Evolutionary conservation across 2,113 vertebrate species (phyloP), one percentile per base, ranked within the genome.

Genomic region (Thalassoma bifasciatum): DNA sequence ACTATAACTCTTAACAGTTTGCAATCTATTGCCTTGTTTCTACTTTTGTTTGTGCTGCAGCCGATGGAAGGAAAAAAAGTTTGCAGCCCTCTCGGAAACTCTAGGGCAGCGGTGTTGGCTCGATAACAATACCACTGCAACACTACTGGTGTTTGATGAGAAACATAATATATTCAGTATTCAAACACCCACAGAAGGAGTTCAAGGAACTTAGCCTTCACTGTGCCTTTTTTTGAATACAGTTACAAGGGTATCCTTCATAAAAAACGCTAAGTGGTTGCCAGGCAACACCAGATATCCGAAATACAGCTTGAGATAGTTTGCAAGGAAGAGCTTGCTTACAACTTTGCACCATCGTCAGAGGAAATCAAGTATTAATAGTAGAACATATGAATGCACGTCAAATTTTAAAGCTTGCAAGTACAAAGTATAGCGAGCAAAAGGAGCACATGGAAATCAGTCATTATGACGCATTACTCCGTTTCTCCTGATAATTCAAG

Each of bases 231-330:
- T 82, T 77, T 66, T 72, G 2, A 58, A 77, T 50, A 51, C 12
- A 5, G 26, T 19, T 50, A 53, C 72, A 60, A 59, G 69, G 64
- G 63, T 76, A 87, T 77, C 77, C 68, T 87, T 83, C 49, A 72
- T 60, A 66, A 63, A 57, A 85, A 88, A 88, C 79, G 77, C 62
- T 81, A 52, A 78, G 53, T 80, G 62, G 88, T 90, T 92, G 76
- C 91, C 77, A 83, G 70, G 89, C 84, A 92, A 91, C 88, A 81
- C 44, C 75, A 82, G 71, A 79, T 38, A 63, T 70, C 46, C 75
- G 30, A 30, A 30, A 30, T 30, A 30, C 75, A 73, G 75, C 66
- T 60, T 16, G 65, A 85, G 77, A 77, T 1, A 1, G 68, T 83
- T 87, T 66, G 62, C 54, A 52, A 81, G 53, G 58, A 69, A 72